Evolutionary conservation across 1,140 invertebrate species (phyloP).

Genomic region (Anadara kagoshimensis): DNA sequence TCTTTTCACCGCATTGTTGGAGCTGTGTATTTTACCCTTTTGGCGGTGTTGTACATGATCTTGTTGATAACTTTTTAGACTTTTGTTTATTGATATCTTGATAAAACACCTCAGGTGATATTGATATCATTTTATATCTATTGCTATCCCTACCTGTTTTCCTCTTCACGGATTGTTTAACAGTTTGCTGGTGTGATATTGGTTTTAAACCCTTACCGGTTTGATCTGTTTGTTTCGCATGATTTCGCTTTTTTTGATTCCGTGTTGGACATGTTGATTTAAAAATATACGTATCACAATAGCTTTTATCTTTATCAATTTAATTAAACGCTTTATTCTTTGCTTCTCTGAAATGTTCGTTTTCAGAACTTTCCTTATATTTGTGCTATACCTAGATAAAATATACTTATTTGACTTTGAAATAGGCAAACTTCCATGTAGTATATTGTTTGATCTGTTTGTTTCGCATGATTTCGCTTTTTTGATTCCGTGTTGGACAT

Average conservation of each 20-base stretch:
- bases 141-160: not conserved
- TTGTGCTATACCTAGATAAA: not conserved
- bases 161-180: not conserved
- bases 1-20: no score
- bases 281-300: not conserved
- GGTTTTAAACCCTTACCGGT: not conserved
- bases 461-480: no score
- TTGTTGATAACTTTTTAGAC: no score
- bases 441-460: not conserved
- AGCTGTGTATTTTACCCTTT: no score
- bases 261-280: no score
- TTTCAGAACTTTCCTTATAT: not conserved
- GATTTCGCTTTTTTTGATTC: no score
- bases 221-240: no score
- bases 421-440: not conserved
- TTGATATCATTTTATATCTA: not conserved
- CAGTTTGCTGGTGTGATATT: not conserved
- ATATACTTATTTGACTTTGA: conserved; percentile 1
- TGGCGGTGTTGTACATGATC: no score
- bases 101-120: no score
- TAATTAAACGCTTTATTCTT: not conserved
- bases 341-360: not conserved
- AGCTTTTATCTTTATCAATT: not conserved
- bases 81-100: no score
- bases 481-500: no score